Evolutionary conservation across 2,113 vertebrate genomes (phyloP), one percentile per base, ranked within the genome.

Genomic region (Psittacus erithacus): DNA sequence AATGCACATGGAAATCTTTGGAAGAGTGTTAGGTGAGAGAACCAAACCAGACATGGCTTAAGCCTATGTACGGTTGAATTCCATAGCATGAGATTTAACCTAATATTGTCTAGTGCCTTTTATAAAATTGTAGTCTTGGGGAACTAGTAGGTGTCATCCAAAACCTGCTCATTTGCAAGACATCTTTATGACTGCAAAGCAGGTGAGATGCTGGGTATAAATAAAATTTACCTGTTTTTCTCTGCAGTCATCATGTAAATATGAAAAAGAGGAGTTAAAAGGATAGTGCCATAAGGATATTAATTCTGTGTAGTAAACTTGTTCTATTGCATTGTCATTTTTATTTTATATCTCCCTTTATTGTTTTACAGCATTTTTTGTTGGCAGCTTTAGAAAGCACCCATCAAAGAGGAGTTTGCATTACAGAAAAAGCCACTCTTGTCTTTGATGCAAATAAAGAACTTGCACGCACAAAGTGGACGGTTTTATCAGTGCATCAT

Each of bases 291-390:
- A 86, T 83, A 97, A 95, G 89, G 91, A 86, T 52, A 75, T 75
- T 71, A 92, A 88, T 92, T 91, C 3, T 6, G 31, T 11, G 22
- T 23, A 89, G n/a, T 76, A 88, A 95, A 92, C 49, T 87, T 71
- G 14, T 57, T 87, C 57, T 20, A 28, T 47, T 55, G 52, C 53
- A 52, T 55, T 78, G 69, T 39, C 85, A 71, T 82, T 95, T 92
- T 75, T 75, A 93, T 92, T 95, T 94, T 84, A 63, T 55, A 38
- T 44, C 84, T 76, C 39, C 12, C 39, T 86, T 89, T 79, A 76
- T 33, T 68, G 2, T 82, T 87, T 93, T 35, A 89, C 17, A 67
- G 35, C 23, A 8, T 35, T 71, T 75, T 86, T 76, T 88, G 10
- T 71, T 70, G 81, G 29, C 69, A 95, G 31, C 50, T 75, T 68